Conservation (phyloP, 2,113 vertebrate species). For the Xenopus laevis region DNA sequence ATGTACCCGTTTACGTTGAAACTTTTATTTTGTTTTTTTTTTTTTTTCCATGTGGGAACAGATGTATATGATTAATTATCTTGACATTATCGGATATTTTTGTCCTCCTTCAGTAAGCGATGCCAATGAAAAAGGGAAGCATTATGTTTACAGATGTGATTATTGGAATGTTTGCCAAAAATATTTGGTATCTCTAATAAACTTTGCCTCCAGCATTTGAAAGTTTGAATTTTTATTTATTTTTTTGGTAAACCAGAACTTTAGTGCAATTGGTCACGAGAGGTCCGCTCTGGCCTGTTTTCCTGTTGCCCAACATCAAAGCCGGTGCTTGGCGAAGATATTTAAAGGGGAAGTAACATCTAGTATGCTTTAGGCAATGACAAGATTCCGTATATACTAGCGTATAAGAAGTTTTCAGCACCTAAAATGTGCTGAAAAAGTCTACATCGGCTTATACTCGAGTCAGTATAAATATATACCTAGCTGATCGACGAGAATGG, state of each 20-base stretch:
- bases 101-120: slow-evolving; percentile 54
- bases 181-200: slow-evolving; percentile 58
- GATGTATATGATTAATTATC: slow-evolving; percentile 54
- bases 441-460: no score
- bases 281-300: no score
- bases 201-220: slow-evolving; percentile 58
- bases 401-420: no score
- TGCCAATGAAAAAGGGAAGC: slow-evolving; percentile 69
- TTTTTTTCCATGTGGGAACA: slow-evolving; percentile 62
- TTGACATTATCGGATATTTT: slow-evolving; percentile 57
- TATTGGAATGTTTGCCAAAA: slow-evolving; percentile 65
- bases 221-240: slow-evolving; percentile 42
- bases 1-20: slow-evolving; percentile 57
- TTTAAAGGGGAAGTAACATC: neutral
- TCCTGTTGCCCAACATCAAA: neutral
- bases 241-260: slow-evolving; percentile 52
- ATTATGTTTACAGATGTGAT: slow-evolving; percentile 67
- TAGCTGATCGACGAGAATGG: no score
- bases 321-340: neutral
- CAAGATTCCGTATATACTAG: no score
- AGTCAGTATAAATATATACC: no score
- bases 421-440: no score
- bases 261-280: slow-evolving; percentile 20
- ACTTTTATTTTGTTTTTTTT: slow-evolving; percentile 51
- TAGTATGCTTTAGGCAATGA: no score